Percentiles rank a stretch among this genome's conserved stretches.
Evolutionary conservation across 2,113 vertebrate genomes (phyloP).

Genomic region (Coptodon bakossiorum): DNA sequence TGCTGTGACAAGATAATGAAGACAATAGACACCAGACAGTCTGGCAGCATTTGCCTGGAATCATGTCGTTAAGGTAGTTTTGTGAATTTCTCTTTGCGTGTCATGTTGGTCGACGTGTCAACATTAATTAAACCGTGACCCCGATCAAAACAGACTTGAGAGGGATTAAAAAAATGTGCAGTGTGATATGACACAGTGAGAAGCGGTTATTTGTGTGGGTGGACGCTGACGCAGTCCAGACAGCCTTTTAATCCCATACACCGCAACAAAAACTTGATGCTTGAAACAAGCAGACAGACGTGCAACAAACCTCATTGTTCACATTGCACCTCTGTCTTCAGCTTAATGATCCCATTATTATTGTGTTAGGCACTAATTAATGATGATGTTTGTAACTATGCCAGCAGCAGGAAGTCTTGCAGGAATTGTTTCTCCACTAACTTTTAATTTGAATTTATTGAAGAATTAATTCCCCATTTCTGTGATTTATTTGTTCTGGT

Average conservation of each 20-base stretch:
- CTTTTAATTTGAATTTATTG: not conserved
- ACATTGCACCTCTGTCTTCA: not conserved
- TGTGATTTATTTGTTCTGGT: not conserved
- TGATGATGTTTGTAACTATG: not conserved
- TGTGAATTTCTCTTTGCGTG: not conserved
- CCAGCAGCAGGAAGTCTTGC: not conserved
- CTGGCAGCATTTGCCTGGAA: not conserved
- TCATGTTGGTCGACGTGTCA: not conserved
- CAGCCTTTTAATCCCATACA: conserved; percentile 9
- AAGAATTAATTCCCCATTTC: not conserved
- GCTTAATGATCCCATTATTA: conserved; percentile 9
- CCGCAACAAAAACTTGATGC: not conserved
- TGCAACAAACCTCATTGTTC: not conserved
- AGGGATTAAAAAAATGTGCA: conserved; percentile 6
- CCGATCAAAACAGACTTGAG: conserved; percentile 8
- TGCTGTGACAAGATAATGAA: conserved; percentile 52
- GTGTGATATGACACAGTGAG: not conserved
- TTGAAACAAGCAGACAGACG: not conserved
- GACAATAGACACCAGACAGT: conserved; percentile 26
- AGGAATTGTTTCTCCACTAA: not conserved
- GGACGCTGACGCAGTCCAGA: not conserved
- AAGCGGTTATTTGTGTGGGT: conserved; percentile 14
- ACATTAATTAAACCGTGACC: conserved; percentile 33
- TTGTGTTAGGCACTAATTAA: not conserved
- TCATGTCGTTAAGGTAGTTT: not conserved